Evolutionary conservation across 2,113 vertebrate genomes (phyloP), one percentile per base, ranked within the genome.

Genomic region (Nematolebias whitei): DNA sequence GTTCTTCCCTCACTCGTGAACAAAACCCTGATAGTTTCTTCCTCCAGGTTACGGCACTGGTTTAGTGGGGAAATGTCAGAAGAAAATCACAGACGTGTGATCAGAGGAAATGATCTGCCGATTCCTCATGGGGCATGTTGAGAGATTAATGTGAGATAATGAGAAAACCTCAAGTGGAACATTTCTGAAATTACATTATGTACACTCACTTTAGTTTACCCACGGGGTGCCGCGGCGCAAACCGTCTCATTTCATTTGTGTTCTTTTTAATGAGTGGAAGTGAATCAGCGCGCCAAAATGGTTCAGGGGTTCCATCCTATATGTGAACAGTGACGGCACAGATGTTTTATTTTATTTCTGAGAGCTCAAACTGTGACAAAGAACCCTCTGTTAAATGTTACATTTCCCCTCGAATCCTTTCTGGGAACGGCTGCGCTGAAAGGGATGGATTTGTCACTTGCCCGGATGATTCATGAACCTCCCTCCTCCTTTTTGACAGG

Each of bases 121-220:
- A 20, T 56, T 82, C 73, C 74, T 69, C 19, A 23, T 2, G 18
- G 19, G 23, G 52, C 45, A 24, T 47, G 43, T 61, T 70, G 72
- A 75, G 66, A 84, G 85, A 80, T 87, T 86, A 85, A 82, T 67
- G 79, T 62, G 56, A 81, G 76, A 84, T 89, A 86, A 90, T 86
- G 80, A 89, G 80, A 86, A 89, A 85, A 84, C 66, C 83, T 86
- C 74, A 82, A 84, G 85, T 87, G 88, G 80, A 87, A 86, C 85
- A 52, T 89, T 80, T 79, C 68, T 76, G 82, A 83, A 87, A 84
- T 78, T 12, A 84, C 78, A 78, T 76, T 68, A 65, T 54, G 39
- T 22, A 58, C 56, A 43, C 75, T 74, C 71, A 68, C 80, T 75
- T 82, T 58, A 35, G 74, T 76, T 77, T 43, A 63, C 79, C 84